Evolutionary conservation across 1,140 invertebrate genomes (phyloP).

Genomic region (Ridgeia piscesae): DNA sequence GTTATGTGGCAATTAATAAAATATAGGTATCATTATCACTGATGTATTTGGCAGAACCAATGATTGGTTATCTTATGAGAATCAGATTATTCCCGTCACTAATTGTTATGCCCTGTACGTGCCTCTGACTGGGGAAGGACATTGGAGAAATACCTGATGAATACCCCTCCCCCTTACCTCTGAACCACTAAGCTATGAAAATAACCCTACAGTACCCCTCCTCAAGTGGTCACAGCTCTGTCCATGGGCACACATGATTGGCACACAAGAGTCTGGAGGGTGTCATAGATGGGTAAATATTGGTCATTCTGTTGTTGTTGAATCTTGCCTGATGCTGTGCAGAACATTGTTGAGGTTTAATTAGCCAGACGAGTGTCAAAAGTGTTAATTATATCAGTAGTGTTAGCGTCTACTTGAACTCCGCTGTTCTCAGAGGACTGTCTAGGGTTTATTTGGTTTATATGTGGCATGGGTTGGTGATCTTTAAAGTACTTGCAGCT

Average conservation of each 20-base stretch:
- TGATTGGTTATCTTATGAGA: too few species aligned
- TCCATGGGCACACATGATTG: neutral
- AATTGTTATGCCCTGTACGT: neutral
- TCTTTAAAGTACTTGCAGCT: neutral
- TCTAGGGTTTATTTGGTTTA: neutral
- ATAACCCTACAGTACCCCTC: neutral
- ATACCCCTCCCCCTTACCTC: neutral
- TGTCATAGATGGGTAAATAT: neutral
- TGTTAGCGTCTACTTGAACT: neutral
- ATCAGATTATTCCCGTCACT: too few species aligned
- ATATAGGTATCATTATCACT: too few species aligned
- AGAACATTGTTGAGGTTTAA: neutral
- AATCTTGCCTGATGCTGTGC: neutral
- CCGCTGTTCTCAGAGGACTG: neutral
- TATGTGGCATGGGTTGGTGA: neutral
- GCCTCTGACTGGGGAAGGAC: neutral
- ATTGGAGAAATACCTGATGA: neutral
- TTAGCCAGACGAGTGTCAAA: neutral
- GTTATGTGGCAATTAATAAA: too few species aligned
- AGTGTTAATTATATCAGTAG: conserved; percentile 6
- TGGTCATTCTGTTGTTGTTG: neutral
- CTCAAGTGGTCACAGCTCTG: neutral
- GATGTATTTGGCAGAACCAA: too few species aligned
- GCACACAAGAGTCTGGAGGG: neutral
- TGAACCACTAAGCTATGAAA: neutral